Percentiles rank a stretch among this genome's conserved stretches.
Conservation (phyloP, 2,113 vertebrate species). For the Sturnira hondurensis region DNA sequence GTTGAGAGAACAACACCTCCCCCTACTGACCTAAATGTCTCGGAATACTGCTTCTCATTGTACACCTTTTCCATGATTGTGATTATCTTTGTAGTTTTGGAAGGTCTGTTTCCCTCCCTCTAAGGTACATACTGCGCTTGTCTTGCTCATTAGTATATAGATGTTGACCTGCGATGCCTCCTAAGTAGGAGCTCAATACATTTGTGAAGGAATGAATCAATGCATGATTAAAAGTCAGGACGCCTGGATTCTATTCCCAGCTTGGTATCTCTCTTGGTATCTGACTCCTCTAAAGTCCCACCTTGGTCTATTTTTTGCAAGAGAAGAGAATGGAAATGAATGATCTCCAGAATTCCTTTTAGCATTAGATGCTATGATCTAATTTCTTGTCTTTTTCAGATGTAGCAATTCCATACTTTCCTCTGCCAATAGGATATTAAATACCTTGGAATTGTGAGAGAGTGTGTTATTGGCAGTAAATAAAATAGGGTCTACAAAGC, state of each 20-base stretch:
- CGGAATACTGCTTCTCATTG: background rate
- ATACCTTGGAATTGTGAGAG: background rate
- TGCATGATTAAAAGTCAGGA: background rate
- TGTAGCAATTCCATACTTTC: background rate
- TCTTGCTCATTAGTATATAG: background rate
- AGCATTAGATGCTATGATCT: background rate
- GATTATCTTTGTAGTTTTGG: background rate
- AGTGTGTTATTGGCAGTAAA: background rate
- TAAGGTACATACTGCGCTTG: background rate
- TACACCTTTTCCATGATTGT: background rate
- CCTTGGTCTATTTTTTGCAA: background rate
- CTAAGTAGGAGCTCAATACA: background rate
- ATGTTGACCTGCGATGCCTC: background rate
- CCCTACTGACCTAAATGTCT: background rate
- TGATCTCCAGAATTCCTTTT: background rate
- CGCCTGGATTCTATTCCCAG: background rate
- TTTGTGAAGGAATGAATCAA: background rate
- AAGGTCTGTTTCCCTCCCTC: background rate
- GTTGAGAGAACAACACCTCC: background rate
- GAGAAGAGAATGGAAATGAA: background rate
- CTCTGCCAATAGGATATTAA: background rate
- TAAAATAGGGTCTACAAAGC: background rate
- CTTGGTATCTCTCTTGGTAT: background rate
- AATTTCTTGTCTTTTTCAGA: background rate
- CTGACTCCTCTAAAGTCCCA: background rate